Evolutionary conservation across 2,888 invertebrate species (phyloP).

Genomic region (Brenthis hecate): DNA sequence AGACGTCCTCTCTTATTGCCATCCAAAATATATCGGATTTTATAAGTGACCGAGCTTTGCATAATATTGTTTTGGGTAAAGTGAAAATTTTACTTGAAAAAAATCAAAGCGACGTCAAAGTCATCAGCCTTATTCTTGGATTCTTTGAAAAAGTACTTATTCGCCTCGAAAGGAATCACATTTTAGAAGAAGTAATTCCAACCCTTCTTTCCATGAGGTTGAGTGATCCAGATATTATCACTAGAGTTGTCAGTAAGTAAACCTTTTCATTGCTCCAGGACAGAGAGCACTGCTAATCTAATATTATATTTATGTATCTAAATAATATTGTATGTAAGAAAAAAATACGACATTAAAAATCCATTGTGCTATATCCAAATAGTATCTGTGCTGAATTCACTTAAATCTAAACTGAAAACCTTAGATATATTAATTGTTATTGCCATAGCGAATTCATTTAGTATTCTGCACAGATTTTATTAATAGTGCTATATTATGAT

Average conservation of each 20-base stretch:
- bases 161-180: slow-evolving; percentile 92
- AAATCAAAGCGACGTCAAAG: slow-evolving; percentile 89
- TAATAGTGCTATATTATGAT: too few species aligned
- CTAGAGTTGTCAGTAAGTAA: slow-evolving; percentile 96
- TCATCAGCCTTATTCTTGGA: slow-evolving; percentile 89
- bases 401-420: neutral
- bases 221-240: slow-evolving; percentile 93
- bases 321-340: neutral
- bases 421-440: too few species aligned
- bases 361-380: neutral
- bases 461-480: too few species aligned
- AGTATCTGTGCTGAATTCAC: neutral
- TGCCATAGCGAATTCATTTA: too few species aligned
- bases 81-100: slow-evolving; percentile 91
- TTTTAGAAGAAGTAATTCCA: slow-evolving; percentile 95
- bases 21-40: slow-evolving; percentile 92
- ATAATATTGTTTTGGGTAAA: slow-evolving; percentile 91
- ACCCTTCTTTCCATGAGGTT: slow-evolving; percentile 92
- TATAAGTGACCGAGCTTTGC: slow-evolving; percentile 91
- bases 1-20: slow-evolving; percentile 95
- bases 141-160: slow-evolving; percentile 91
- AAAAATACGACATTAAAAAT: neutral
- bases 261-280: neutral
- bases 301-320: neutral
- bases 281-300: neutral